phyloP scores from a whole-genome alignment of 2,797 vertebrate genomes.

The Schizopygopsis pylzovi region DNA sequence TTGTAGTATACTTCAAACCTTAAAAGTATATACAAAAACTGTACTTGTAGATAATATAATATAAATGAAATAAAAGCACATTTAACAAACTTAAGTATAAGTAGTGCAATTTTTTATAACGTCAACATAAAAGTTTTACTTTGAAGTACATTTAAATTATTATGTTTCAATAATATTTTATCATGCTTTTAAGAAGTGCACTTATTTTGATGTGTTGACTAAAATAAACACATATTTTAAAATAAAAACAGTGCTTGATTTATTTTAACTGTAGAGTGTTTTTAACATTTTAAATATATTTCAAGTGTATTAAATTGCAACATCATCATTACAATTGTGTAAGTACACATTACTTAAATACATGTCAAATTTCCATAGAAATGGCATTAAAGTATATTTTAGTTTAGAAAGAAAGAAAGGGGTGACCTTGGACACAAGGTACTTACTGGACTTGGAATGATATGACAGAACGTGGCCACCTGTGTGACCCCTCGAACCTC shows the following conservation, averaged over 20 bases:
- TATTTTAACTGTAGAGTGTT: not conserved
- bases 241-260: not conserved
- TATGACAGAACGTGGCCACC: slow-evolving; percentile 61
- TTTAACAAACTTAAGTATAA: not conserved
- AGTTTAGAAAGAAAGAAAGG: not conserved
- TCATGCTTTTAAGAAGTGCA: not conserved
- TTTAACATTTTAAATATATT: not conserved
- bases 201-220: not conserved
- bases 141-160: not conserved
- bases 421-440: slow-evolving; percentile 3
- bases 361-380: not conserved
- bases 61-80: not conserved
- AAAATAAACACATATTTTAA: not conserved
- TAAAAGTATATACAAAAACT: not conserved
- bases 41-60: not conserved
- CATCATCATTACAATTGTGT: not conserved
- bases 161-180: not conserved
- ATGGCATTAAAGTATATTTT: not conserved
- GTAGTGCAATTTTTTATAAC: not conserved
- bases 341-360: not conserved
- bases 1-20: not conserved
- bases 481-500: slow-evolving; percentile 68
- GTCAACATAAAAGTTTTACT: not conserved
- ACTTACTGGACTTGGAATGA: slow-evolving; percentile 49
- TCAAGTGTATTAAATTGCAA: not conserved